Conservation (phyloP, 2,888 invertebrate genomes). For the Eulithis testata region DNA sequence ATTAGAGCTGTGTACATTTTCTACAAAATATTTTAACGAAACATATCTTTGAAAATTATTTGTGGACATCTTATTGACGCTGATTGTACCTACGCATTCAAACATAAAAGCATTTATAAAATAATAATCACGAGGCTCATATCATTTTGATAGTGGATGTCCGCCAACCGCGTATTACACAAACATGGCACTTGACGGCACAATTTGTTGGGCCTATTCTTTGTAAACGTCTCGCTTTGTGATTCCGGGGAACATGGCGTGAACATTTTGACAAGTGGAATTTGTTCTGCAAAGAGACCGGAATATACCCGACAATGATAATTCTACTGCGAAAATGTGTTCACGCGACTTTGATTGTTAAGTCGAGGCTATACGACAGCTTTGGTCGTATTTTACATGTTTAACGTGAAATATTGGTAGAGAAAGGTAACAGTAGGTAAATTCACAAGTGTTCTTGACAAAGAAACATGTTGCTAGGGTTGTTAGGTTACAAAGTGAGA, state of each 20-base stretch:
- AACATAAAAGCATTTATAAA: not conserved
- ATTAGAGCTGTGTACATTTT: too few species aligned
- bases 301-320: conserved; percentile 58
- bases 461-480: conserved; percentile 22
- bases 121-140: conserved; percentile 15
- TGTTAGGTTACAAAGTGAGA: conserved; percentile 2
- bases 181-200: conserved; percentile 71
- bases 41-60: too few species aligned
- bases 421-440: conserved; percentile 24
- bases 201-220: conserved; percentile 78
- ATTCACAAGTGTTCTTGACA: conserved; percentile 21
- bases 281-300: conserved; percentile 71
- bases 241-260: conserved; percentile 73
- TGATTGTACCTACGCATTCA: not conserved
- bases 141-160: conserved; percentile 60
- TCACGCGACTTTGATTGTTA: conserved; percentile 47
- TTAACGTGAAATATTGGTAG: conserved; percentile 23
- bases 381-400: conserved; percentile 31
- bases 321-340: conserved; percentile 51
- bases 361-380: conserved; percentile 20
- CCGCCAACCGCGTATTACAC: conserved; percentile 65
- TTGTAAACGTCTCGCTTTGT: conserved; percentile 79
- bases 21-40: too few species aligned
- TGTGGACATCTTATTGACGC: too few species aligned
- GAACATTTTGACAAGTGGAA: conserved; percentile 80